Base-by-base conservation (phyloP, 2,113 vertebrate species). In the Cricetomys ansorgei region DNA sequence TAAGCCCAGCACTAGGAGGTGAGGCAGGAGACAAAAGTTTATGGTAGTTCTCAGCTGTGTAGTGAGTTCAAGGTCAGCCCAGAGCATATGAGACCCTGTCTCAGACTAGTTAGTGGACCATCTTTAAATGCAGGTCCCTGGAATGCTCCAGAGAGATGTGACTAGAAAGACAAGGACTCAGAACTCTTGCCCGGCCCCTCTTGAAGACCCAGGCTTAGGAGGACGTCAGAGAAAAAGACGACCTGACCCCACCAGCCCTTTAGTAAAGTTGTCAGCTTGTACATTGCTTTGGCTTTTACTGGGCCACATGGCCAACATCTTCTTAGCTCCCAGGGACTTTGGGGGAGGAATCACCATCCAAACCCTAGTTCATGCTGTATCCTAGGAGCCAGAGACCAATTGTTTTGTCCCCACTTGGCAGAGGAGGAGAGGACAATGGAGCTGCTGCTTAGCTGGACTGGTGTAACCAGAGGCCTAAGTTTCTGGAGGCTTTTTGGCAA, bases 401-500 rank as follows among this genome's bases (percentile, higher is more conserved):
- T 9, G 65, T 45, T n/a, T 8, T 83, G 80, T 70, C 34, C 50
- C n/a, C 53, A 17, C 31, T 43, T 55, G 19, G 53, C 59, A 43
- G 37, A 86, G 31, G 81, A 76, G 59, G 79, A 72, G 23, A 25
- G 43, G 67, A 13, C 43, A 3, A 59, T 43, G 27, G 48, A 65
- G 40, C 69, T 62, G 43, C 34, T n/a, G 89, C 27, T 57, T 25
- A n/a, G 55, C 86, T 55, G 21, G 17, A 27, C 23, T 27, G 11
- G 37, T 23, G 31, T 45, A 43, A 31, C 27, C 50, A n/a, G 76
- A 86, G 81, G 65, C 43, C 57, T 43, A 55, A 53, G 62, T 29
- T 83, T 86, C 79, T 34, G 29, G 79, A 83, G 40, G 21, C 13
- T 73, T 92, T 27, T 91, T 94, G 77, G 75, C 72, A 93, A 84